Conservation (phyloP, 2,797 vertebrate genomes). For the Gymnoscopelus braueri region DNA sequence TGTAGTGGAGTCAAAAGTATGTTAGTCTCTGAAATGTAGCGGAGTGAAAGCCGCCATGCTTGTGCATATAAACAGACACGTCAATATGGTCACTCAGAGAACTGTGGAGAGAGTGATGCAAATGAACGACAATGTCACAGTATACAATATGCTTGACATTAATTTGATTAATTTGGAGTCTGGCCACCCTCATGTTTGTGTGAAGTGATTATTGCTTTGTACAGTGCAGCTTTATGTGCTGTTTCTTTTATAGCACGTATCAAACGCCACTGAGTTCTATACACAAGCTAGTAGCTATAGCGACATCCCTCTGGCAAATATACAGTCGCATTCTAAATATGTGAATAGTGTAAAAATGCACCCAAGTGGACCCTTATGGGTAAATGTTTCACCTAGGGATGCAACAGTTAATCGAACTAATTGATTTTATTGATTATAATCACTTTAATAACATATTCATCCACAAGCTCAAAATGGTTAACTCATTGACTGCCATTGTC, state of each 20-base stretch:
- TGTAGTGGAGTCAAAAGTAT: no score
- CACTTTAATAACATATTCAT: no score
- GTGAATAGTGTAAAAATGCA: no score
- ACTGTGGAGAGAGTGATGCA: slow-evolving; percentile 40
- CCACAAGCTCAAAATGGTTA: no score
- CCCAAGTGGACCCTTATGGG: no score
- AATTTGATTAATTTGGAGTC: slow-evolving; percentile 63
- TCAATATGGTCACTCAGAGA: slow-evolving; percentile 3
- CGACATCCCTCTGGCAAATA: slow-evolving; percentile 46
- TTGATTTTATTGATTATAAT: no score
- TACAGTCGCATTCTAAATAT: not conserved
- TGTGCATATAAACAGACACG: not conserved
- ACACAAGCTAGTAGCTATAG: slow-evolving; percentile 32
- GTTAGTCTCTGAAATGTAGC: no score
- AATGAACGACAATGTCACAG: slow-evolving; percentile 58
- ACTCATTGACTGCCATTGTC: no score
- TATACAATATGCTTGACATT: slow-evolving; percentile 76
- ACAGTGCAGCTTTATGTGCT: slow-evolving; percentile 71
- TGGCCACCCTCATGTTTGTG: slow-evolving; percentile 50
- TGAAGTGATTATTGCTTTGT: slow-evolving; percentile 76
- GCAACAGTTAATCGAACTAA: no score
- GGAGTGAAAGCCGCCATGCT: not conserved
- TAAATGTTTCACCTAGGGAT: no score
- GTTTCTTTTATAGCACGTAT: slow-evolving; percentile 62
- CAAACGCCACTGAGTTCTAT: slow-evolving; percentile 66